A percentile compares a stretch with the other conserved stretches of the same genome.
These are phyloP conservation scores for Cordilura impudica DNA, from an alignment of 2,888 invertebrate species.

Conservation along the genomic window DNA sequence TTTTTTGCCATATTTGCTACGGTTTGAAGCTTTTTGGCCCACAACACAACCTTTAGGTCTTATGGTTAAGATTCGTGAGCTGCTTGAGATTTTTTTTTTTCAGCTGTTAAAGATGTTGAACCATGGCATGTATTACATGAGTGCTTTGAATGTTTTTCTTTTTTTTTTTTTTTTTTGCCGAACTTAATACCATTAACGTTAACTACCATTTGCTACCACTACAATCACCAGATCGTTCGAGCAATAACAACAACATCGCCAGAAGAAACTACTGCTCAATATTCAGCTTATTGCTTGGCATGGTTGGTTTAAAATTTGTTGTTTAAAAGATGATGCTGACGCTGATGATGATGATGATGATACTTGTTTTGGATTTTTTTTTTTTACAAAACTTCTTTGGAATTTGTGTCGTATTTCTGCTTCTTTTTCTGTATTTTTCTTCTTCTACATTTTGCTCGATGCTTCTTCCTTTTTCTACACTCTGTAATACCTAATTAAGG, in stretches of 20 bases:
- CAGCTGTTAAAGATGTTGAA: conserved; percentile 13
- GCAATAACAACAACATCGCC: neutral
- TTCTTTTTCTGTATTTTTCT: conserved; percentile 16
- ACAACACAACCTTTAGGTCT: conserved; percentile 36
- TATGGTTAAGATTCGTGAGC: conserved; percentile 36
- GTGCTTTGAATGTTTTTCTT: conserved; percentile 27
- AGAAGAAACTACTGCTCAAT: conserved; percentile 26
- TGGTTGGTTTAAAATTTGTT: conserved; percentile 4
- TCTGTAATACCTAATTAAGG: neutral
- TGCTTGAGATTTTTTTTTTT: neutral
- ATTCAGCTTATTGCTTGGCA: neutral
- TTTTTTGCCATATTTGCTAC: conserved; percentile 28
- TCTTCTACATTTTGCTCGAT: neutral
- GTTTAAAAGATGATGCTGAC: neutral
- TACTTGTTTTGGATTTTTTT: conserved; percentile 16
- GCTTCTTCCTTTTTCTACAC: conserved; percentile 1
- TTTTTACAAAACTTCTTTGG: conserved; percentile 26
- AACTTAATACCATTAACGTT: conserved; percentile 41
- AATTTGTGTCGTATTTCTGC: conserved; percentile 46
- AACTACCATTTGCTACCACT: conserved; percentile 48
- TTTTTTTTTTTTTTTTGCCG: conserved; percentile 22
- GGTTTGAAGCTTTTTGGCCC: conserved; percentile 22
- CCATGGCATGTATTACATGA: conserved; percentile 32
- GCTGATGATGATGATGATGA: conserved; percentile 8
- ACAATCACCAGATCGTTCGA: conserved; percentile 10